These are phyloP conservation scores for Catagonus wagneri DNA, from an alignment of 2,113 vertebrate genomes.

Conservation along the genomic window DNA sequence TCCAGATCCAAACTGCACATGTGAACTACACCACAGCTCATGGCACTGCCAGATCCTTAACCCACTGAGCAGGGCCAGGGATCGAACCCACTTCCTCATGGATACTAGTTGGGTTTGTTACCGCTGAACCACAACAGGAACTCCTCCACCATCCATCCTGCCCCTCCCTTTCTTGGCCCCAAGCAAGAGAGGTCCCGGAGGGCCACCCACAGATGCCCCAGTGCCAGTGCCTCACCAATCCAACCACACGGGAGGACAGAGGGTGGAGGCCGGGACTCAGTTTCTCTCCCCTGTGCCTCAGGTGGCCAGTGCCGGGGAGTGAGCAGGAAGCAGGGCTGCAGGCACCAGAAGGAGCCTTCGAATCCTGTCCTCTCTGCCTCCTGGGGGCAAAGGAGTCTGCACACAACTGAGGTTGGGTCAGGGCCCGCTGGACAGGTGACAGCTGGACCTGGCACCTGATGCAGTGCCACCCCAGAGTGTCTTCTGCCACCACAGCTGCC, in stretches of 20 bases:
- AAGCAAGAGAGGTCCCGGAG: background rate
- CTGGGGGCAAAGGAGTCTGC: background rate
- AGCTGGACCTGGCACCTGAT: too few species aligned
- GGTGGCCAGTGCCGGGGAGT: background rate
- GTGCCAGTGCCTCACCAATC: background rate
- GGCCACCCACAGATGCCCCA: too few species aligned
- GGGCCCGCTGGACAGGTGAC: background rate
- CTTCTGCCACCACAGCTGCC: background rate
- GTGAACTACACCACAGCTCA: too few species aligned
- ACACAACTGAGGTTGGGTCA: too few species aligned
- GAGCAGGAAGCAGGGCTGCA: background rate
- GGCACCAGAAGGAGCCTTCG: background rate
- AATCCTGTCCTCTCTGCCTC: background rate
- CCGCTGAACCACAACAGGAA: too few species aligned
- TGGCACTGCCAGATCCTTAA: too few species aligned
- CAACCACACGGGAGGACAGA: background rate
- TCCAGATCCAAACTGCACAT: too few species aligned
- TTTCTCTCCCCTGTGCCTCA: background rate
- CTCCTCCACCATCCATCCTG: background rate
- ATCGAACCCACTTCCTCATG: too few species aligned
- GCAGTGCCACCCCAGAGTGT: background rate
- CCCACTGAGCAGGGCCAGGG: too few species aligned
- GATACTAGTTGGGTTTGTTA: too few species aligned
- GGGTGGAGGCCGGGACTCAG: rapidly evolving
- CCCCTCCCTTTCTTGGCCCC: background rate